phyloP scores from a whole-genome alignment of 2,113 vertebrate species.

The Sus scrofa region T2T-Sscrofa CM000816.6:108785001-108785500 shows the following conservation, averaged over 20 bases:
- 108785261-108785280: conserved; percentile 29
- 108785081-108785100: background rate
- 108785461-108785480: conserved; percentile 13
- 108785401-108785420: background rate
- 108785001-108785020: background rate
- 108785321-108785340: background rate
- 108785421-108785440: rapidly evolving
- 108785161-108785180: background rate
- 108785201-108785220: background rate
- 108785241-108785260: background rate
- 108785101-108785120: background rate
- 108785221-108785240: background rate
- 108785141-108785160: background rate
- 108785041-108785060: background rate
- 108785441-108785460: conserved; percentile 16
- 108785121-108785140: background rate
- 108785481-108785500: conserved; percentile 30
- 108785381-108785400: background rate
- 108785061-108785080: background rate
- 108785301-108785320: background rate
- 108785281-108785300: conserved; percentile 3
- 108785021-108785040: background rate
- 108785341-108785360: background rate
- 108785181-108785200: background rate
- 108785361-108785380: conserved; percentile 25